These are phyloP conservation scores for Apamea sordens DNA, from an alignment of 2,888 invertebrate species.

Conservation along the genomic window DNA sequence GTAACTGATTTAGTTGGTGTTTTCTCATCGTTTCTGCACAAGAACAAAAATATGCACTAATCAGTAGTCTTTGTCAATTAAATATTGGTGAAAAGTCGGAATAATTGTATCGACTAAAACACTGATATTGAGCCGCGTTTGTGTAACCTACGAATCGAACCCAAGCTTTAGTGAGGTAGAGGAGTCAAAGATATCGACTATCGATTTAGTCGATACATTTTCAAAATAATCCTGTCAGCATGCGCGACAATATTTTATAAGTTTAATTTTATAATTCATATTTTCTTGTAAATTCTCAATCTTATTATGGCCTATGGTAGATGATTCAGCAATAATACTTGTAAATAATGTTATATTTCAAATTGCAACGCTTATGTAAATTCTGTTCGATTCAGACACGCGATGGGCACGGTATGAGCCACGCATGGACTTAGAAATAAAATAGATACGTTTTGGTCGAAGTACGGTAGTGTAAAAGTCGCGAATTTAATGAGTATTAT, in stretches of 20 bases:
- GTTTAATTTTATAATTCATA: conserved; percentile 57
- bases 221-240: neutral
- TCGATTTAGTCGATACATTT: conserved; percentile 40
- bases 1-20: conserved; percentile 15
- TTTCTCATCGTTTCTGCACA: conserved; percentile 14
- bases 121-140: conserved; percentile 18
- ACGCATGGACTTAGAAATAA: conserved; percentile 62
- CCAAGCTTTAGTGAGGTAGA: neutral
- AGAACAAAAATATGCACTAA: conserved; percentile 19
- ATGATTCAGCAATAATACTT: conserved; percentile 75
- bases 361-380: conserved; percentile 64
- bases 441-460: conserved; percentile 44
- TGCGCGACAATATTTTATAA: conserved; percentile 52
- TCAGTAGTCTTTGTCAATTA: conserved; percentile 38
- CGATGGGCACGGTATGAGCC: conserved; percentile 52
- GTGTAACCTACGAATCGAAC: neutral
- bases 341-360: conserved; percentile 74
- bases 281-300: conserved; percentile 61
- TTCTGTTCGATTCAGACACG: conserved; percentile 60
- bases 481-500: conserved; percentile 68
- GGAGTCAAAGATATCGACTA: neutral
- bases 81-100: conserved; percentile 4
- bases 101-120: conserved; percentile 4
- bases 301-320: conserved; percentile 74
- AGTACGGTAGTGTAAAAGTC: conserved; percentile 46